Conservation (phyloP, 2,797 vertebrate species). For the Argentina silus region DNA sequence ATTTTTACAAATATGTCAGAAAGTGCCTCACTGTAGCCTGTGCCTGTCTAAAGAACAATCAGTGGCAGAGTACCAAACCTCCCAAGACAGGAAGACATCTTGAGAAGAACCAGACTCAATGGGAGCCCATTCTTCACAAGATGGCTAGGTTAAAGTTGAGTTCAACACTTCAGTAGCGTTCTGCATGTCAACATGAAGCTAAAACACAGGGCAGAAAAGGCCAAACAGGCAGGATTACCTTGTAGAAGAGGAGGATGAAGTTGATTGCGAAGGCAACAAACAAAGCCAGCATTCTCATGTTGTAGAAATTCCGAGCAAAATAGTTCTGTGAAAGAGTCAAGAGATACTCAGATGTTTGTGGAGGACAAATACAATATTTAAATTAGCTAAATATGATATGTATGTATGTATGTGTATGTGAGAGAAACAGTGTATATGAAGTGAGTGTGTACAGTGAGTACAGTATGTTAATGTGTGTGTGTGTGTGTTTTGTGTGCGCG, state of each 20-base stretch:
- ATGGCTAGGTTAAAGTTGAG: no score
- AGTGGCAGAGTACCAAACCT: background rate
- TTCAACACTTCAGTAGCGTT: no score
- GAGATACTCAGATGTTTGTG: constrained; percentile 13
- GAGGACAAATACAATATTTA: background rate
- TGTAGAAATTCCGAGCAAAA: constrained; percentile 98
- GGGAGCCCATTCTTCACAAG: no score
- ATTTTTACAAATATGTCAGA: background rate
- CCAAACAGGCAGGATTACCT: constrained; percentile 75
- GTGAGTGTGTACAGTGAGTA: background rate
- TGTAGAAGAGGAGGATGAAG: constrained; percentile 97
- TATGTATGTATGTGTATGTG: background rate
- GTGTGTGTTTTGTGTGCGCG: no score
- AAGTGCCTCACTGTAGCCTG: no score
- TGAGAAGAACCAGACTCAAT: no score
- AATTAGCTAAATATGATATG: background rate
- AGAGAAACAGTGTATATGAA: background rate
- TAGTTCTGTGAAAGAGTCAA: constrained; percentile 85
- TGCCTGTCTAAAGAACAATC: no score
- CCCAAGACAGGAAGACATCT: no score
- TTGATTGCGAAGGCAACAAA: constrained; percentile 98
- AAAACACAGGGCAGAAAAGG: no score
- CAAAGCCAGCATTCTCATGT: constrained; percentile 97
- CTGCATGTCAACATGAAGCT: no score
- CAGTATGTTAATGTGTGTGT: background rate